Percentiles rank a stretch among this genome's conserved stretches.
Conservation (phyloP, 2,797 vertebrate species). For the Eremophila alpestris region DNA sequence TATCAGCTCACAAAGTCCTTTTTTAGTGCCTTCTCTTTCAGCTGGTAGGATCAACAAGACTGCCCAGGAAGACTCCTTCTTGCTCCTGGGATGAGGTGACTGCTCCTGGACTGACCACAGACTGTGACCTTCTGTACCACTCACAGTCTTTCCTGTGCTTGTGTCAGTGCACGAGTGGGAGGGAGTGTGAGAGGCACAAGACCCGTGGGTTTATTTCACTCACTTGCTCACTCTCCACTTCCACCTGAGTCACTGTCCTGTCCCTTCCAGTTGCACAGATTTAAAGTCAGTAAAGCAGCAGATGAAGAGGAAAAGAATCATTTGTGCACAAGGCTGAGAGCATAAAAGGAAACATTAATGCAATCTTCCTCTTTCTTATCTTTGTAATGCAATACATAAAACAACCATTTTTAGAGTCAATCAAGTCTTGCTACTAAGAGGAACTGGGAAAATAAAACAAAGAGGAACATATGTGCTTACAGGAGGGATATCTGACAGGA, state of each 20-base stretch:
- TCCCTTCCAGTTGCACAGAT: not conserved
- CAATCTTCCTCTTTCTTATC: not conserved
- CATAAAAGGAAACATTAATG: not conserved
- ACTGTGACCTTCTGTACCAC: not conserved
- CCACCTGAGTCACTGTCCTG: not conserved
- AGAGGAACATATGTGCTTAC: not conserved
- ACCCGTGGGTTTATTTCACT: not conserved
- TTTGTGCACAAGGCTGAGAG: not conserved
- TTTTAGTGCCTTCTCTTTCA: not conserved
- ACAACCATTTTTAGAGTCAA: not conserved
- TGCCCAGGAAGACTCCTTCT: not conserved
- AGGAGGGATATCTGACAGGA: not conserved
- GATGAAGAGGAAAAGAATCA: not conserved
- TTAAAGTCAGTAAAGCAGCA: not conserved
- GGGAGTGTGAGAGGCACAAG: not conserved
- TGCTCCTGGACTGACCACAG: fast-evolving
- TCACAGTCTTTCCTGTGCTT: not conserved
- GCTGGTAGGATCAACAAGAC: not conserved
- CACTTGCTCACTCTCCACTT: not conserved
- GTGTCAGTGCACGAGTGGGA: not conserved
- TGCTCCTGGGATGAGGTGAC: not conserved
- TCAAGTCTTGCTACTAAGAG: not conserved
- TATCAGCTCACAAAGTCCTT: not conserved
- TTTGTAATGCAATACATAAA: not conserved
- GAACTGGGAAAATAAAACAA: fast-evolving